A percentile compares a stretch with the other conserved stretches of the same genome.
Conservation (phyloP, 2,888 invertebrate species). For the Panorpa germanica region DNA sequence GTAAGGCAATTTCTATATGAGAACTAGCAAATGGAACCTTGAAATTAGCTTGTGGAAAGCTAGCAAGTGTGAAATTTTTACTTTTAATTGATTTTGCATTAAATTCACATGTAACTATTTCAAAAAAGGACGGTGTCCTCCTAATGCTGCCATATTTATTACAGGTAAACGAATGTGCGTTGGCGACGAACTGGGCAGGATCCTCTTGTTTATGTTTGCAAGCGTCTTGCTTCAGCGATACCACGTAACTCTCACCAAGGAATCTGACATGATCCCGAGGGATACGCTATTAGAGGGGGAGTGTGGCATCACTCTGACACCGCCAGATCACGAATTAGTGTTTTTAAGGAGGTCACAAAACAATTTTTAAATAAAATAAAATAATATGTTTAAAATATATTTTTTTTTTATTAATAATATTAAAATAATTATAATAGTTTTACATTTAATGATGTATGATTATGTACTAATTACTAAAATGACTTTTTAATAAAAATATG, state of each 20-base stretch:
- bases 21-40: no score
- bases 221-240: conserved; percentile 42
- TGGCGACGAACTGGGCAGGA: conserved; percentile 65
- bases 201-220: conserved; percentile 42
- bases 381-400: conserved; percentile 9
- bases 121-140: no score
- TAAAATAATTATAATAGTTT: conserved; percentile 9
- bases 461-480: no score
- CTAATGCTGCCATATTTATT: no score
- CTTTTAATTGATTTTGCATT: no score
- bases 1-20: no score
- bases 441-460: conserved; percentile 8
- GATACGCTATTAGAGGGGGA: no score
- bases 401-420: conserved; percentile 10
- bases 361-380: conserved; percentile 10
- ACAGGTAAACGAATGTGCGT: conserved; percentile 69
- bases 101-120: no score
- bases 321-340: conserved; percentile 34
- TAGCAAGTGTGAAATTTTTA: no score
- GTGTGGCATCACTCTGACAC: conserved; percentile 56
- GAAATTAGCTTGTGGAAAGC: no score
- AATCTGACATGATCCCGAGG: no score
- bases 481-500: no score
- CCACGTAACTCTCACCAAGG: conserved; percentile 22
- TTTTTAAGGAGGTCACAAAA: conserved; percentile 8